Percentiles rank a stretch among this genome's conserved stretches.
Conservation (phyloP, 2,888 invertebrate genomes). For the Diplazon laetatorius region DNA sequence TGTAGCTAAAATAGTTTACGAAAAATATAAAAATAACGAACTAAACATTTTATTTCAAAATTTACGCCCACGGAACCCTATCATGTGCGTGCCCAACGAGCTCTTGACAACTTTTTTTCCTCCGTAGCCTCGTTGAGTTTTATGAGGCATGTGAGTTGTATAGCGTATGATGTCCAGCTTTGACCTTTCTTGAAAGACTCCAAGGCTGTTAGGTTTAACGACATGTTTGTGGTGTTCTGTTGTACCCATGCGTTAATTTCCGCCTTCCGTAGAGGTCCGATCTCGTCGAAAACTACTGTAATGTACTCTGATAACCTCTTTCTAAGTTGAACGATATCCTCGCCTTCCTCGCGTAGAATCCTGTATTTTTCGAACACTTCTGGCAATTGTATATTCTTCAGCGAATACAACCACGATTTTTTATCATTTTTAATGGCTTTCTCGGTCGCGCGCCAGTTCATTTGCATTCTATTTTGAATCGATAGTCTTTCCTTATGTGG, state of each 20-base stretch:
- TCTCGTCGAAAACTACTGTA: no score
- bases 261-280: conserved; percentile 18
- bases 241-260: conserved; percentile 18
- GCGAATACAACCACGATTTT: background rate
- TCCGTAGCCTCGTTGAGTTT: background rate
- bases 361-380: no score
- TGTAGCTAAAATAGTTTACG: no score
- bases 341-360: no score
- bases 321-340: no score
- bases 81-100: no score
- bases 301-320: no score
- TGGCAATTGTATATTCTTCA: background rate
- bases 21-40: no score
- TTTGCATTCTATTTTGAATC: background rate
- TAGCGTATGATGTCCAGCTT: conserved; percentile 16
- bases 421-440: background rate
- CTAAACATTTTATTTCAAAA: no score
- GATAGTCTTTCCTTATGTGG: background rate
- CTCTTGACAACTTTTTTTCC: no score
- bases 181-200: conserved; percentile 13
- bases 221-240: background rate
- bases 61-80: no score
- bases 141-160: conserved; percentile 19
- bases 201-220: conserved; percentile 3
- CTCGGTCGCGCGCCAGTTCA: conserved; percentile 1